Base-by-base conservation (phyloP, 2,888 invertebrate species). In the Acleris literana region DNA sequence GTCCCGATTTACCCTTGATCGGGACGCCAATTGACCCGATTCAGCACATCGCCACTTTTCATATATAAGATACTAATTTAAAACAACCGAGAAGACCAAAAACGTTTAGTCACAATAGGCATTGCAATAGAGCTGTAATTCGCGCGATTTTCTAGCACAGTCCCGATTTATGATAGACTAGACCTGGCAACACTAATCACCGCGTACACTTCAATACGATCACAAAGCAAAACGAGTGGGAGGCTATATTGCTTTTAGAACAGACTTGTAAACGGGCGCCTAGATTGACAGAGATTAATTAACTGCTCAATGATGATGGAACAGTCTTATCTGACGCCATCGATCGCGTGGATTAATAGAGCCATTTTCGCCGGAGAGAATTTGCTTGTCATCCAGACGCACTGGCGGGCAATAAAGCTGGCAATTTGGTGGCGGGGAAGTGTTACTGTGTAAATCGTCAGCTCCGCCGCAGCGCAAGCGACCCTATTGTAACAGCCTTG, bases 211-310 rank as follows among this genome's bases (percentile, higher is more conserved):
- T 69, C 68, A 64, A 62, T 68, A 69, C 67, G 67, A 68, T 62
- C 63, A 67, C 61, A 69, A 73, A 70, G 70, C 68, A 69, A 71
- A 70, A 70, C 70, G 67, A 68, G 65, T 68, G 70, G 54, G 69
- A 62, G 60, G 53, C 25, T 55, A 57, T 43, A 63, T 33, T 56
- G 61, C 44, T 53, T 17, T 33, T 13, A 51, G 53, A 77, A 76
- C 76, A 81, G 83, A 84, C 84, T 83, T 85, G 81, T 78, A 79
- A 82, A 80, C 77, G 79, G 51, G 77, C 76, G 81, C 80, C 79
- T 84, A 83, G 82, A 84, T 82, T 82, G 87, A 85, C 85, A 81
- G 80, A 84, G 89, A 88, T 89, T 90, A 89, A 88, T 88, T 88
- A 66, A 87, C 82, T 76, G 76, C 76, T 81, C 83, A 85, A 85